phyloP scores from a whole-genome alignment of 2,113 vertebrate genomes.

The Neogobius melanostomus region DNA sequence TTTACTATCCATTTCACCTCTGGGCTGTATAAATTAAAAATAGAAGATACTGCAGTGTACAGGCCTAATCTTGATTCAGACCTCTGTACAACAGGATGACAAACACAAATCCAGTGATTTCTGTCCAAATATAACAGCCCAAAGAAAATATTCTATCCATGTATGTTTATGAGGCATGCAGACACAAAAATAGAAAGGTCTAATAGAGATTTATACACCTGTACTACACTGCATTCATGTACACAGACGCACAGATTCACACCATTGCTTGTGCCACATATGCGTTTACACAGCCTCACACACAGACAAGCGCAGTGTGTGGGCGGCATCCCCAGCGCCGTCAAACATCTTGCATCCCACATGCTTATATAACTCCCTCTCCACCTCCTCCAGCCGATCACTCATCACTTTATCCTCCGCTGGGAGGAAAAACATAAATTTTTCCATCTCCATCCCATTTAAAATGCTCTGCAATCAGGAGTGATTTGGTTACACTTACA shows the following conservation, averaged over 20 bases:
- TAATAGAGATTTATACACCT: background rate
- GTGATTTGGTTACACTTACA: conserved; percentile 36
- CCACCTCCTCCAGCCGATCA: conserved; percentile 70
- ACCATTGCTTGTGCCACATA: conserved; percentile 48
- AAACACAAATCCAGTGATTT: background rate
- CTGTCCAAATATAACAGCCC: background rate
- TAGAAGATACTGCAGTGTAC: too few species aligned
- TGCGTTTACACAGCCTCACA: conserved; percentile 38
- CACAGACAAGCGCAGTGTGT: conserved; percentile 48
- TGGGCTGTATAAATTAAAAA: too few species aligned
- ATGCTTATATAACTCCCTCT: conserved; percentile 77
- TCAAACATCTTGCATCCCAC: conserved; percentile 78
- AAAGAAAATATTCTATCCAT: background rate
- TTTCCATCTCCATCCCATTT: conserved; percentile 29
- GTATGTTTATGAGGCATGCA: background rate
- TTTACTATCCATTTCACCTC: too few species aligned
- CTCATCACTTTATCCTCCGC: conserved; percentile 61
- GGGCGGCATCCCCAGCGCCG: conserved; percentile 62
- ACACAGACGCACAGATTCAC: conserved; percentile 36
- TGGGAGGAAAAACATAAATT: conserved; percentile 48
- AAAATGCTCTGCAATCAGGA: conserved; percentile 44
- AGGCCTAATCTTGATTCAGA: too few species aligned
- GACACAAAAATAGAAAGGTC: background rate
- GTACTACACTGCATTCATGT: conserved; percentile 19
- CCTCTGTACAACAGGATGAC: too few species aligned